Conservation (phyloP, 1,140 invertebrate genomes). For the Rhizoglyphus robini region DNA sequence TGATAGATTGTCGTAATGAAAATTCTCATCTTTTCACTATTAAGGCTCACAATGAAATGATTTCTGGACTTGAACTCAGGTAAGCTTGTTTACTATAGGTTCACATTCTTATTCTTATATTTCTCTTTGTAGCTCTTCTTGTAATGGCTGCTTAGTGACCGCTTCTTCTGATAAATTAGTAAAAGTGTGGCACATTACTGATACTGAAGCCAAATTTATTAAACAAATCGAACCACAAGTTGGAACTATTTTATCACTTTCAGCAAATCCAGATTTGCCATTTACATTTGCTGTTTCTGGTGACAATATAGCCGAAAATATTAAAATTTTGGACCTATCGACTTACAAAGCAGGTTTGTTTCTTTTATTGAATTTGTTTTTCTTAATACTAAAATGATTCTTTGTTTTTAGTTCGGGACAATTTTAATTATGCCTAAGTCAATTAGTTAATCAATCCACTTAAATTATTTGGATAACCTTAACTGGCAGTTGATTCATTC, state of each 20-base stretch:
- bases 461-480: no score
- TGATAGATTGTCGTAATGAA: constrained; percentile 57
- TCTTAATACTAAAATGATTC: no score
- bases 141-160: constrained; percentile 54
- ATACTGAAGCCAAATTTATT: constrained; percentile 33
- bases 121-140: constrained; percentile 35
- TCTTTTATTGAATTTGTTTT: no score
- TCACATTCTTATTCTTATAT: neutral
- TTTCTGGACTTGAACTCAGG: constrained; percentile 44
- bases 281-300: constrained; percentile 65
- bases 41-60: constrained; percentile 60
- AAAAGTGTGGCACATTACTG: constrained; percentile 59
- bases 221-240: constrained; percentile 31
- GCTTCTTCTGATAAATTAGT: constrained; percentile 53
- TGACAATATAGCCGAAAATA: constrained; percentile 56
- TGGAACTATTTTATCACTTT: constrained; percentile 44
- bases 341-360: neutral
- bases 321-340: constrained; percentile 55
- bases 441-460: no score
- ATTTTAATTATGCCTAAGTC: no score
- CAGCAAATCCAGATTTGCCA: constrained; percentile 60
- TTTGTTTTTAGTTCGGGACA: no score
- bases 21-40: constrained; percentile 57
- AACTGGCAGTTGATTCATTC: no score
- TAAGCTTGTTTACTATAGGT: neutral